Conservation (phyloP, 2,113 vertebrate genomes). For the Cyanoramphus novaezelandiae region DNA sequence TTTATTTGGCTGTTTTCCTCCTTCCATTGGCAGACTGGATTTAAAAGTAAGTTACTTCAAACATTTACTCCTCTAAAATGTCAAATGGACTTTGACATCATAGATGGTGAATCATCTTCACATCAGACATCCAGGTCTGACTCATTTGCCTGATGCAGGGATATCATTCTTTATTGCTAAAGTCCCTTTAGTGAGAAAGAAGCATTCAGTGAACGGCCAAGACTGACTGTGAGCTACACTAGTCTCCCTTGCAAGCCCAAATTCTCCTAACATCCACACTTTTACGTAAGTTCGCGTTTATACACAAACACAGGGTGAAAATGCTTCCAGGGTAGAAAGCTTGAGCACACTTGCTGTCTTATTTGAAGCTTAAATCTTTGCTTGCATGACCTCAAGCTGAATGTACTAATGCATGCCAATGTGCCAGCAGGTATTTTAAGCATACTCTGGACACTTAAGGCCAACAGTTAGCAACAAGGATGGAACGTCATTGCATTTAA, state of each 20-base stretch:
- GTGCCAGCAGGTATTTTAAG: background rate
- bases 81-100: constrained; percentile 18
- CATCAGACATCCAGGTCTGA: background rate
- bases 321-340: background rate
- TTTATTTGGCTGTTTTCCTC: background rate
- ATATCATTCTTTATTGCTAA: background rate
- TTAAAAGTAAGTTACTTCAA: constrained; percentile 19
- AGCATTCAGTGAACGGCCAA: background rate
- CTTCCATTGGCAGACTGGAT: background rate
- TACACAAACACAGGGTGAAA: background rate
- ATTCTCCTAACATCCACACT: background rate
- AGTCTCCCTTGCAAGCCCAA: background rate
- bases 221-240: background rate
- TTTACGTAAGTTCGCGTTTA: background rate
- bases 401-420: background rate
- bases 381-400: background rate
- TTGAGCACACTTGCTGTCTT: background rate
- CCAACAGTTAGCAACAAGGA: background rate
- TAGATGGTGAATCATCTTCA: constrained; percentile 13
- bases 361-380: background rate
- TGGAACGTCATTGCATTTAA: constrained; percentile 28
- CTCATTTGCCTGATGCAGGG: background rate
- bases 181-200: background rate
- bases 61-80: constrained; percentile 9
- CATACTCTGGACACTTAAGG: background rate